Percentiles rank a stretch among this genome's conserved stretches.
Conservation (phyloP, 2,888 invertebrate genomes). For the Drosophila meridionalis region DNA sequence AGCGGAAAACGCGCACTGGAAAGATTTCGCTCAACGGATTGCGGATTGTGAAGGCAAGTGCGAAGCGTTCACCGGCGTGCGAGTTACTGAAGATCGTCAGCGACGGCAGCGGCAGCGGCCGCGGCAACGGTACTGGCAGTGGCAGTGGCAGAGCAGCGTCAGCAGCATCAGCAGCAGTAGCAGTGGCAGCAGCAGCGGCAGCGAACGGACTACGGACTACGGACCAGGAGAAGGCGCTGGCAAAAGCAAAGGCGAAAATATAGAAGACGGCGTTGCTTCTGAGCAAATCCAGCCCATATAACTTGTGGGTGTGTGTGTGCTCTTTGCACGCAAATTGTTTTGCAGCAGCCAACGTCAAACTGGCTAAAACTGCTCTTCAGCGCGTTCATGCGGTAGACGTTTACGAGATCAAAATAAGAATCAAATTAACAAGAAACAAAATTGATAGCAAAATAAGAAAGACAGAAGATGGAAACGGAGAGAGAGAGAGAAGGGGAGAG, state of each 20-base stretch:
- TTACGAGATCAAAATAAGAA: not conserved
- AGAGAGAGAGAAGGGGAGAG: not conserved
- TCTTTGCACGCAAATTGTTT: conserved; percentile 61
- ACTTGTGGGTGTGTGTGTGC: conserved; percentile 14
- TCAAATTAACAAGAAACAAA: not conserved
- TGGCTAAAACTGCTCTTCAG: conserved; percentile 33
- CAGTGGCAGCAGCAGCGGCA: not conserved
- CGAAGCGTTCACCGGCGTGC: conserved; percentile 77
- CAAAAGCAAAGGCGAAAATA: not conserved
- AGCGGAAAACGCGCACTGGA: conserved; percentile 35
- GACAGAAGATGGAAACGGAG: not conserved
- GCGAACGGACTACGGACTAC: conserved; percentile 3
- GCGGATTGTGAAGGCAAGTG: conserved; percentile 65
- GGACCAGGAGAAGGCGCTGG: conserved; percentile 6
- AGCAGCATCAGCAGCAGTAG: conserved; percentile 15
- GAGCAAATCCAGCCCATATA: conserved; percentile 53
- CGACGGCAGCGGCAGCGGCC: conserved; percentile 21
- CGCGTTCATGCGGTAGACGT: conserved; percentile 33
- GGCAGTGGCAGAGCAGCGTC: conserved; percentile 3
- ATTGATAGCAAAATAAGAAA: not conserved
- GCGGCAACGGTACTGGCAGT: conserved; percentile 2
- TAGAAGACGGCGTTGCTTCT: conserved; percentile 27
- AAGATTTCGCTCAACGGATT: conserved; percentile 30
- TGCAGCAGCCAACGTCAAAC: conserved; percentile 50
- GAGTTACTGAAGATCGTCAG: conserved; percentile 73